Evolutionary conservation across 2,888 invertebrate genomes (phyloP).

Genomic region (Drosophila barbarae): DNA sequence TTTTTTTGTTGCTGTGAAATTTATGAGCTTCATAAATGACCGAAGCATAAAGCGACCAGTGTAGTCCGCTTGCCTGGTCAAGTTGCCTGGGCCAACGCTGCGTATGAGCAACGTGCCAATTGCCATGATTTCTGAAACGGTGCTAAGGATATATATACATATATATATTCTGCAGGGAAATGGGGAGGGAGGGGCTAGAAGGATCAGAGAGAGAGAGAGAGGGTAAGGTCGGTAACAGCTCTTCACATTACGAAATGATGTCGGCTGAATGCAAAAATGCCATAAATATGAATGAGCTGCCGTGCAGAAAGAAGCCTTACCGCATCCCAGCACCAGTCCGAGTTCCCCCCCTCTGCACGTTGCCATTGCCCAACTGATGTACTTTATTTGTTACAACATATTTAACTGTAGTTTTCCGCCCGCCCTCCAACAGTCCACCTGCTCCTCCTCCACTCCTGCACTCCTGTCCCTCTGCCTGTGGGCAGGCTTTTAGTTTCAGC

Average conservation of each 20-base stretch:
- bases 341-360: neutral
- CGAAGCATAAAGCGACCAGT: slow-evolving; percentile 60
- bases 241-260: slow-evolving; percentile 74
- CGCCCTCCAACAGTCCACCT: slow-evolving; percentile 19
- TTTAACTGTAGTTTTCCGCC: slow-evolving; percentile 66
- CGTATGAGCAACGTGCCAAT: slow-evolving; percentile 75
- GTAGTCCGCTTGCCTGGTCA: slow-evolving; percentile 7
- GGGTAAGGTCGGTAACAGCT: slow-evolving; percentile 53
- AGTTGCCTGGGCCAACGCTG: slow-evolving; percentile 44
- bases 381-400: slow-evolving; percentile 74
- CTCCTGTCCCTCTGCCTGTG: slow-evolving; percentile 37
- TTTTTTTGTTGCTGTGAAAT: slow-evolving; percentile 57
- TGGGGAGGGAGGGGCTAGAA: neutral
- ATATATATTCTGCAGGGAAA: neutral
- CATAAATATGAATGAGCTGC: slow-evolving; percentile 75
- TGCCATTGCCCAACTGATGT: slow-evolving; percentile 66
- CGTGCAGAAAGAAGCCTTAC: slow-evolving; percentile 53
- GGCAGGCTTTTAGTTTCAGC: slow-evolving; percentile 63
- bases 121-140: slow-evolving; percentile 62
- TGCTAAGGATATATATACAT: slow-evolving; percentile 12
- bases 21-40: slow-evolving; percentile 76
- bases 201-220: slow-evolving; percentile 16
- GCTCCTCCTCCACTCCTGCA: neutral
- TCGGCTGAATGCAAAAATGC: slow-evolving; percentile 71
- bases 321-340: slow-evolving; percentile 17